phyloP scores from a whole-genome alignment of 2,888 invertebrate species.

The Automeris io region DNA sequence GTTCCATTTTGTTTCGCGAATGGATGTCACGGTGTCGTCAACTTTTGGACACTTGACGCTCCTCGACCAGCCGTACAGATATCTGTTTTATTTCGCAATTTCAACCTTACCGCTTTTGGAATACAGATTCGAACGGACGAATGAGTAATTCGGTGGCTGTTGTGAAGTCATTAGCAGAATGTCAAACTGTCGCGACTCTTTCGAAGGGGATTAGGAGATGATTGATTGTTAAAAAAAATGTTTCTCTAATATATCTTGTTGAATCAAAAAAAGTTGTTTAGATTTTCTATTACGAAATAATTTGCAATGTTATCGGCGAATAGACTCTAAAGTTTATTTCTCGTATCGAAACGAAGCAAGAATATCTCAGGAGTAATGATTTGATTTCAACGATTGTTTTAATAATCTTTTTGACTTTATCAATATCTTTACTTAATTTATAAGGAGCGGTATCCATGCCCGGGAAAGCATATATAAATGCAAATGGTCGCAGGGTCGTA shows the following conservation, averaged over 20 bases:
- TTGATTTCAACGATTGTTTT: too few species aligned
- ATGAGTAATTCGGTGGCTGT: conserved; percentile 13
- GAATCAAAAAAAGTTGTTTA: neutral
- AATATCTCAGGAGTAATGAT: too few species aligned
- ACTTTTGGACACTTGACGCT: conserved; percentile 13
- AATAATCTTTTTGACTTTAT: too few species aligned
- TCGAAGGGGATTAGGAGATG: conserved; percentile 26
- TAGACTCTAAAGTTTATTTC: too few species aligned
- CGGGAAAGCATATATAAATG: too few species aligned
- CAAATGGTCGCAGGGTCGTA: too few species aligned
- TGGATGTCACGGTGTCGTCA: conserved; percentile 10
- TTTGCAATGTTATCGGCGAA: too few species aligned
- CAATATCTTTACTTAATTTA: too few species aligned
- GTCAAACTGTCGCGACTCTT: conserved; percentile 36
- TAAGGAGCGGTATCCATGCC: too few species aligned
- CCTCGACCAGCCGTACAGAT: conserved; percentile 16
- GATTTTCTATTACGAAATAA: neutral
- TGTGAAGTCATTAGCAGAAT: conserved; percentile 34
- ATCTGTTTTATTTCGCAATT: conserved; percentile 1
- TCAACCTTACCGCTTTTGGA: neutral
- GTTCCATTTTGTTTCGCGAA: conserved; percentile 4
- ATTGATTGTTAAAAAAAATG: conserved; percentile 29
- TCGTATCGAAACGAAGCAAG: too few species aligned
- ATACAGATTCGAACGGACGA: conserved; percentile 13
- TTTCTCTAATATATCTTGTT: neutral